Base-by-base conservation (phyloP, 2,888 invertebrate genomes). In the Perithous albicinctus region DNA sequence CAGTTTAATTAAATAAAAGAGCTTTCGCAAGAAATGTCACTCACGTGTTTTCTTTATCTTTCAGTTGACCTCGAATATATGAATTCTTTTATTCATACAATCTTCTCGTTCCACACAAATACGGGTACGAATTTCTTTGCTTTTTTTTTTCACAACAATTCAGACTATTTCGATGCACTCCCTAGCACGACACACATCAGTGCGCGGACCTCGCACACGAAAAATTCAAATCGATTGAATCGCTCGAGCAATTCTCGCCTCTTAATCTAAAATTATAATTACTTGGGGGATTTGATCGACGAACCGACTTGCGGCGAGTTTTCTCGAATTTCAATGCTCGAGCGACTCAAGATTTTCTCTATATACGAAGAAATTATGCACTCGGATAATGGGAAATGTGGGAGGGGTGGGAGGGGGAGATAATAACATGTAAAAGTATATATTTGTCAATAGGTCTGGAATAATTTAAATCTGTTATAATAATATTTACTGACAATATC, bases 381-480 rank as follows among this genome's bases (percentile, higher is more conserved):
- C 8, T 35, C n/a, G 38, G 72, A 69, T 23, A 46, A 32, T 29
- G 29, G 69, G 56, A 70, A 63, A 20, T n/a, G 15, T 8, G 78
- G 67, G 29, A 29, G 48, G 35, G 72, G 78, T 43, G 66, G 41
- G 77, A 79, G 59, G 78, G 78, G 20, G n/a, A n/a, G n/a, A n/a
- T 54, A 79, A 85, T 83, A 82, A 86, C 82, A 82, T 86, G 83
- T 82, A 85, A 86, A 88, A 85, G 84, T 85, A 85, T 85, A 84
- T 86, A 87, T 86, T 82, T 86, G 83, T 85, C 86, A 86, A 85
- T 86, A 80, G 80, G 80, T 86, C 84, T 86, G 82, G 86, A 88
- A 87, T 86, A 86, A 86, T 86, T 87, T 86, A 84, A 86, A 87
- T 85, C 86, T 86, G 84, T 86, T 86, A 85, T 87, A 86, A 87